Evolutionary conservation across 1,140 invertebrate genomes (phyloP), one percentile per base, ranked within the genome.

Genomic region (Euwallacea similis): DNA sequence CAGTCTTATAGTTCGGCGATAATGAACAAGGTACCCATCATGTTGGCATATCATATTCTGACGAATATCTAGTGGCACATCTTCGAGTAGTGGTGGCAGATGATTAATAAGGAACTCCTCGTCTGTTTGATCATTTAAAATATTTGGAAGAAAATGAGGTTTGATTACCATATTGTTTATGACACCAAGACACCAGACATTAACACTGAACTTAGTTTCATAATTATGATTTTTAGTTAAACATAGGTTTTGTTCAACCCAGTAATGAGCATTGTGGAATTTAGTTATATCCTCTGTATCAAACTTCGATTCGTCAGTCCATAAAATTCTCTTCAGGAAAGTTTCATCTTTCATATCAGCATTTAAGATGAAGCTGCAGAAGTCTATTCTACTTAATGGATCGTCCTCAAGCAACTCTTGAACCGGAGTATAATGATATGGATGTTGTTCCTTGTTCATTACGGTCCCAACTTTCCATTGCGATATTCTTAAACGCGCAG

Each of bases 341-440:
- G 13, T 46, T 63, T n/a, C 58, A 60, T 60, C 33, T 60, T 60
- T 4, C 4, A 60, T 60, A 60, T 21, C 15, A 42, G 58, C 58
- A 42, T 60, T 21, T 60, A 33, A 60, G n/a, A 63, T 63, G 44
- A 63, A 63, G 7, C 42, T 42, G 42, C 42, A 44, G 42, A 44
- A 63, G 42, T 46, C 13, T 33, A 63, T 63, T 63, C 41, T 63
- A 6, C 42, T 10, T 63, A 63, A 63, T 43, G 42, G 61, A 63
- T 63, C 33, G 7, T 63, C 61, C 44, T 63, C 61, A 63, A 63
- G 41, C 61, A 63, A 63, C n/a, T 63, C 61, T 63, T 44, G 21
- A 63, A 63, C 41, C 6, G 61, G 8, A 16, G 55, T 6, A 2
- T 56, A 56, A 6, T 56, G 16, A 21, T 56, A 56, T 42, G 43